These are phyloP conservation scores for Orientallactaga sibirica DNA, from an alignment of 2,797 vertebrate genomes.

Conservation along the genomic window DNA sequence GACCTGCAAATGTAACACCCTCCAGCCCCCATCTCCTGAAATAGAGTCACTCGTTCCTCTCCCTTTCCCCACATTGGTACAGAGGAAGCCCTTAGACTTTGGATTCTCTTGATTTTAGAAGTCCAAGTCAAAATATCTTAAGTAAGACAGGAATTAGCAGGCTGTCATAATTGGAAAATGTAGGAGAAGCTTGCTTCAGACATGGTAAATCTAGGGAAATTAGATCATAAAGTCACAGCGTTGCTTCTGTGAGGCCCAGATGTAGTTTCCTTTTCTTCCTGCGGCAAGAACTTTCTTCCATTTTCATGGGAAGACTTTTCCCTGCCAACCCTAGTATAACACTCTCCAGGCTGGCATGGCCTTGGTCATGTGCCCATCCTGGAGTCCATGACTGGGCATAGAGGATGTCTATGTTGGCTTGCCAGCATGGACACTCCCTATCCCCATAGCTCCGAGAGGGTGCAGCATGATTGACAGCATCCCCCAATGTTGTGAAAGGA, in stretches of 20 bases:
- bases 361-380: neutral
- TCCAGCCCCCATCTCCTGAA: neutral
- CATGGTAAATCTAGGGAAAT: neutral
- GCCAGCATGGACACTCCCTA: neutral
- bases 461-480: neutral
- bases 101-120: constrained; percentile 16
- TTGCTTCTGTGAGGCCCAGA: neutral
- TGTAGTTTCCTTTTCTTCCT: neutral
- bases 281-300: neutral
- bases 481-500: neutral
- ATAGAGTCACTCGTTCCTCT: neutral
- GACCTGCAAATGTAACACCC: neutral
- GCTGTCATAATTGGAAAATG: neutral
- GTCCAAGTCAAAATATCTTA: neutral
- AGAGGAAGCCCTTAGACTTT: neutral
- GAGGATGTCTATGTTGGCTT: neutral
- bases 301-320: neutral
- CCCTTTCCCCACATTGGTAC: neutral
- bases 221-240: neutral
- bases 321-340: neutral
- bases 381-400: neutral
- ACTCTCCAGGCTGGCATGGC: neutral
- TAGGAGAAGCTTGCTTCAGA: neutral
- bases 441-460: neutral
- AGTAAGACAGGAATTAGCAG: neutral